Conservation (phyloP, 1,140 invertebrate species). For the Lerema accius region DNA sequence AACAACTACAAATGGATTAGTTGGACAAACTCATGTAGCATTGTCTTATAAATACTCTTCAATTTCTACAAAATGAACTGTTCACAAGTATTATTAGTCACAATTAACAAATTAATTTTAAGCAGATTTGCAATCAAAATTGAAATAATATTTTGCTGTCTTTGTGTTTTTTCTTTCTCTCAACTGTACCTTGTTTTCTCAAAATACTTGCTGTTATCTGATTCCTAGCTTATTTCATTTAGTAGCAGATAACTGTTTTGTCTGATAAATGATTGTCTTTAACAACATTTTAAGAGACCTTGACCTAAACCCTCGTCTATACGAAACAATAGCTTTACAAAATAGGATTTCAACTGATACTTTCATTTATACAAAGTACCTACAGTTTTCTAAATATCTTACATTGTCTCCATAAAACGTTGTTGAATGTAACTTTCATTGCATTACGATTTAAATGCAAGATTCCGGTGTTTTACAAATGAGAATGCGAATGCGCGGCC, state of each 20-base stretch:
- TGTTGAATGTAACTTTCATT: slow-evolving; percentile 28
- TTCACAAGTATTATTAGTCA: too few relatives aligned
- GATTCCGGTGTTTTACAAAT: slow-evolving; percentile 61
- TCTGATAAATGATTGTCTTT: too few relatives aligned
- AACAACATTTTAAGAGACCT: not conserved
- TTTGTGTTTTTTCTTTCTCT: too few relatives aligned
- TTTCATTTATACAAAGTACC: not conserved
- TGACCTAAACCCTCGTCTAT: not conserved
- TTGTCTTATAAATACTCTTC: too few relatives aligned
- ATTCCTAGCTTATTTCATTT: not conserved
- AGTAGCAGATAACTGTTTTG: not conserved
- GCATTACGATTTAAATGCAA: slow-evolving; percentile 43
- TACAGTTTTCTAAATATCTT: not conserved
- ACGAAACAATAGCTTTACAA: not conserved
- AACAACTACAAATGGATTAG: too few relatives aligned
- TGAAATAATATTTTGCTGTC: too few relatives aligned
- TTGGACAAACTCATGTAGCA: too few relatives aligned
- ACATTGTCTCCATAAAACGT: slow-evolving; percentile 18
- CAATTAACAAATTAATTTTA: too few relatives aligned
- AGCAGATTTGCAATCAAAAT: too few relatives aligned
- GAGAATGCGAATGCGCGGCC: slow-evolving; percentile 53
- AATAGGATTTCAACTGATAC: not conserved
- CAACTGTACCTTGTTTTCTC: too few relatives aligned
- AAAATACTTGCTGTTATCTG: too few relatives aligned
- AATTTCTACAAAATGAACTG: too few relatives aligned